phyloP scores from a whole-genome alignment of 2,113 vertebrate species.

The Sinocyclocheilus maitianheensis region DNA sequence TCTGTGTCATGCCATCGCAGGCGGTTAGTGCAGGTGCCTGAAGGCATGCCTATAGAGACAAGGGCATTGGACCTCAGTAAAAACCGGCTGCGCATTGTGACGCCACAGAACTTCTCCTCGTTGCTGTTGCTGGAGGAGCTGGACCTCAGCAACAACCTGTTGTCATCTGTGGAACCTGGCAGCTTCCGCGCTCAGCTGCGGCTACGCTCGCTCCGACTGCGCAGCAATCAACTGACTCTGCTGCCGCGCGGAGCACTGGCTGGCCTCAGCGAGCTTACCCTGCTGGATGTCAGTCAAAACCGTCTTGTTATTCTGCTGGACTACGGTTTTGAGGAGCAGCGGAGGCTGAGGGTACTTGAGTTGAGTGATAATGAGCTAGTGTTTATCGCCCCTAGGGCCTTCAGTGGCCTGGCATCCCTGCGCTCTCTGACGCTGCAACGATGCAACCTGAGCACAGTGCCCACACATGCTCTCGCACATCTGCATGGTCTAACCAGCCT shows the following conservation, averaged over 20 bases:
- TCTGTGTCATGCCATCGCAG: slow-evolving; percentile 94
- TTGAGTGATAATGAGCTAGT: slow-evolving; percentile 95
- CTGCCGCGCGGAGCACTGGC: slow-evolving; percentile 90
- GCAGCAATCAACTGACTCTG: slow-evolving; percentile 92
- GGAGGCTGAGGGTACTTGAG: slow-evolving; percentile 86
- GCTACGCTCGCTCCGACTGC: slow-evolving; percentile 88
- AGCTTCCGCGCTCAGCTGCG: slow-evolving; percentile 92
- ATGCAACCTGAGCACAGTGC: slow-evolving; percentile 89
- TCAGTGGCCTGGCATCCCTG: slow-evolving; percentile 89
- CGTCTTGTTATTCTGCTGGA: slow-evolving; percentile 95
- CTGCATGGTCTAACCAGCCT: slow-evolving; percentile 72
- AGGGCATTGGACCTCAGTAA: slow-evolving; percentile 91
- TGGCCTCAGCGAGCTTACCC: slow-evolving; percentile 91
- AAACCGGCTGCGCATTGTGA: slow-evolving; percentile 91
- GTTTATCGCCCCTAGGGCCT: slow-evolving; percentile 93
- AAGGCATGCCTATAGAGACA: slow-evolving; percentile 93
- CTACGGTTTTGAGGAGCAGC: slow-evolving; percentile 97
- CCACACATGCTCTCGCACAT: slow-evolving; percentile 74
- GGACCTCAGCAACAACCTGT: slow-evolving; percentile 93
- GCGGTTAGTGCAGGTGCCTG: slow-evolving; percentile 85
- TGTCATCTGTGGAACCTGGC: slow-evolving; percentile 88
- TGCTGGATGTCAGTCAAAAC: slow-evolving; percentile 96
- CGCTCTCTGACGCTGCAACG: slow-evolving; percentile 91
- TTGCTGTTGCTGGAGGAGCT: slow-evolving; percentile 93
- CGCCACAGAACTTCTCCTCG: slow-evolving; percentile 92